Conservation (phyloP, 2,888 invertebrate species). For the Rosalia funebris region DNA sequence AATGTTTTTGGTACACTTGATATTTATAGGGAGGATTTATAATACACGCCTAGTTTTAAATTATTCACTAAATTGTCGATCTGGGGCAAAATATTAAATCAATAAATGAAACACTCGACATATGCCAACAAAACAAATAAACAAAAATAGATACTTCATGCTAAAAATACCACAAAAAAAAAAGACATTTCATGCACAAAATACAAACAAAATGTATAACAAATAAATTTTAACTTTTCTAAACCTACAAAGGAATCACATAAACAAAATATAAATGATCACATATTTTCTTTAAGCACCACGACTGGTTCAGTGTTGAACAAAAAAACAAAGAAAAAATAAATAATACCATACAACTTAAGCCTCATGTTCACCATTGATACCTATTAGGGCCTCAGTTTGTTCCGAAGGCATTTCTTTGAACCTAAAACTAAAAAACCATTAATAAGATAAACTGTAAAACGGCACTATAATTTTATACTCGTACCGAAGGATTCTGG, state of each 20-base stretch:
- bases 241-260: slow-evolving; percentile 32
- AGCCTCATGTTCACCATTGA: slow-evolving; percentile 69
- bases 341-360: slow-evolving; percentile 44
- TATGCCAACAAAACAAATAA: background rate
- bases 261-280: slow-evolving; percentile 37
- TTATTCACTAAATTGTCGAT: too few relatives aligned
- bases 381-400: slow-evolving; percentile 74
- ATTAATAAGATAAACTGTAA: background rate
- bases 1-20: too few relatives aligned
- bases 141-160: too few relatives aligned
- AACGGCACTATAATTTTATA: too few relatives aligned
- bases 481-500: slow-evolving; percentile 65
- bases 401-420: slow-evolving; percentile 75
- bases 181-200: slow-evolving; percentile 14
- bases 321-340: slow-evolving; percentile 14
- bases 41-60: too few relatives aligned
- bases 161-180: background rate
- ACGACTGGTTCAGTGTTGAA: slow-evolving; percentile 30
- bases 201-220: slow-evolving; percentile 19
- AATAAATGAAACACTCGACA: too few relatives aligned
- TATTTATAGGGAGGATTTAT: too few relatives aligned
- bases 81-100: too few relatives aligned
- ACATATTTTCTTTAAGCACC: slow-evolving; percentile 42
- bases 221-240: slow-evolving; percentile 12
- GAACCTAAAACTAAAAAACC: slow-evolving; percentile 65